Percentiles rank a stretch among this genome's conserved stretches.
Evolutionary conservation across 2,113 vertebrate genomes (phyloP).

Genomic region (Phainopepla nitens): DNA sequence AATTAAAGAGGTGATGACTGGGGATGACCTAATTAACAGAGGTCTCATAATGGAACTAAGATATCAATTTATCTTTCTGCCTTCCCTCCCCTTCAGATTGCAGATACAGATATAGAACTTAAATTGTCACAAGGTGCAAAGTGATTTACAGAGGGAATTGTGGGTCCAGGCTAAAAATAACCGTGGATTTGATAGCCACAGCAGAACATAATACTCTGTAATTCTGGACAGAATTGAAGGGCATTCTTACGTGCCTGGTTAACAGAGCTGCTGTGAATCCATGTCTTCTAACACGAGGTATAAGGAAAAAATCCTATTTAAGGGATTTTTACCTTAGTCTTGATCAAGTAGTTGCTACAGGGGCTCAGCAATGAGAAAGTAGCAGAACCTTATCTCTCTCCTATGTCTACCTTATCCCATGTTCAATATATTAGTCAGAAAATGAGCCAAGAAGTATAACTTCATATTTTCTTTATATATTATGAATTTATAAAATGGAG

Average conservation of each 20-base stretch:
- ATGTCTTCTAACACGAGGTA: neutral
- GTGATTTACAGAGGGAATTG: neutral
- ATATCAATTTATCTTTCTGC: neutral
- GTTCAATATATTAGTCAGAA: neutral
- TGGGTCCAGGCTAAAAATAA: neutral
- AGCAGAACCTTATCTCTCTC: neutral
- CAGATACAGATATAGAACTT: neutral
- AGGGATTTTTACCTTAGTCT: neutral
- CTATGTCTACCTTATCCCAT: neutral
- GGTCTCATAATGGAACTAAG: neutral
- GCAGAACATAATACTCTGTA: neutral
- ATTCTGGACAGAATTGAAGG: neutral
- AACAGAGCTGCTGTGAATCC: neutral
- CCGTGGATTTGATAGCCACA: neutral
- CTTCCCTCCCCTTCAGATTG: neutral
- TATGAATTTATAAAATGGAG: neutral
- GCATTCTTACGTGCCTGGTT: neutral
- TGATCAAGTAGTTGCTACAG: neutral
- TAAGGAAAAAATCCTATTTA: neutral
- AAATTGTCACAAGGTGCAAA: neutral
- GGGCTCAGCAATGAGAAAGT: neutral
- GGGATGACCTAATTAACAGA: neutral
- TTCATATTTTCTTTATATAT: neutral
- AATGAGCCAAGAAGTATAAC: neutral
- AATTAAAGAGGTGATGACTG: slow-evolving; percentile 1